These are phyloP conservation scores for Opisthocomus hoazin DNA, from an alignment of 2,113 vertebrate species.

Conservation along the genomic window DNA sequence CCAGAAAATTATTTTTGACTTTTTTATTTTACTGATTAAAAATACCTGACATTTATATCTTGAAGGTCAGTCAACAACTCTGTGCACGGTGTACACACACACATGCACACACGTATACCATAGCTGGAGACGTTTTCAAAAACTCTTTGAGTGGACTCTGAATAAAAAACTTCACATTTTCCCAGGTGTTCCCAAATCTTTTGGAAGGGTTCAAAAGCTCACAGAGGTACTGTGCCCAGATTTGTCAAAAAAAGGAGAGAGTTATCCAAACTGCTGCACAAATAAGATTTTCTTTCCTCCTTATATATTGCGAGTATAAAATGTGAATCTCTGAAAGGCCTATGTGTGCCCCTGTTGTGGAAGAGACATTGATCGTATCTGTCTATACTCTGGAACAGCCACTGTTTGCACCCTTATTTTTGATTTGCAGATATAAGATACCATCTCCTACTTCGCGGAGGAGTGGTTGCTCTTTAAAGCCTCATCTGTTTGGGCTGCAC, in stretches of 20 bases:
- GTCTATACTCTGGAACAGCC: neutral
- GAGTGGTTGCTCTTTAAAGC: neutral
- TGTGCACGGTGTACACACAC: neutral
- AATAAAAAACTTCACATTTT: slow-evolving; percentile 43
- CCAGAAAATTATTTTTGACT: neutral
- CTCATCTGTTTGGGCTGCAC: neutral
- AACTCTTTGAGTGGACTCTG: slow-evolving; percentile 10
- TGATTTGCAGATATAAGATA: neutral
- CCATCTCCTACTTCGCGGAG: neutral
- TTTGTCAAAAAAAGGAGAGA: neutral
- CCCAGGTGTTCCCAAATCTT: neutral
- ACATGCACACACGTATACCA: neutral
- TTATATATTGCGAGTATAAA: neutral
- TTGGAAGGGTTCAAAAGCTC: slow-evolving; percentile 2
- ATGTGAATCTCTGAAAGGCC: neutral
- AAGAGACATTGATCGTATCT: neutral
- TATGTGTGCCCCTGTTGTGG: neutral
- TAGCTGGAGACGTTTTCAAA: neutral
- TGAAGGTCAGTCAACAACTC: slow-evolving; percentile 33
- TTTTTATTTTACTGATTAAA: slow-evolving; percentile 33
- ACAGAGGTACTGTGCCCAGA: neutral
- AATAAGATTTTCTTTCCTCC: neutral
- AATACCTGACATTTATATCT: slow-evolving; percentile 13
- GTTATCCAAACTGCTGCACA: neutral
- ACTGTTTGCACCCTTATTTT: neutral